Percentiles rank a stretch among this genome's conserved stretches.
Evolutionary conservation across 2,113 vertebrate species (phyloP).

Genomic region (Urocolius indicus): DNA sequence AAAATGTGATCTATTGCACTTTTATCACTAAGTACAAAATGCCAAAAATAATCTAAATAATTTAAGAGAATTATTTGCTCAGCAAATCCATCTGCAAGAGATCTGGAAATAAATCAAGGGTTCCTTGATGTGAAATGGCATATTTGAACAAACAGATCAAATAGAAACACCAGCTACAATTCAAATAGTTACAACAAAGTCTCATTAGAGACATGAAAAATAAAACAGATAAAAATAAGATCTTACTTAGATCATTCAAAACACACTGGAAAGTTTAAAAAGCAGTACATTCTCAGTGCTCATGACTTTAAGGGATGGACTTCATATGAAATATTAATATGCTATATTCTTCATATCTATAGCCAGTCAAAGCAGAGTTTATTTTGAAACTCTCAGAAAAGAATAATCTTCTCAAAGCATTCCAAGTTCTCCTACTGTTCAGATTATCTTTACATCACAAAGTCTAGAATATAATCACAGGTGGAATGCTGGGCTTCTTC

Average conservation of each 20-base stretch:
- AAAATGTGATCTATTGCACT: constrained; percentile 12
- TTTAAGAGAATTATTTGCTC: constrained; percentile 32
- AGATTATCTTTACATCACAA: not conserved
- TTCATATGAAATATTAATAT: not conserved
- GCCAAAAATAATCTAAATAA: not conserved
- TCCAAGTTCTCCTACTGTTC: not conserved
- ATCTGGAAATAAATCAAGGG: constrained; percentile 29
- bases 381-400: too few species aligned
- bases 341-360: not conserved
- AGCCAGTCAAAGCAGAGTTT: not conserved
- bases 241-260: constrained; percentile 19
- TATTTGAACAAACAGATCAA: constrained; percentile 46
- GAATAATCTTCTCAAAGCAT: not conserved
- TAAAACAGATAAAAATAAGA: not conserved
- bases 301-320: not conserved
- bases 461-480: not conserved
- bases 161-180: constrained; percentile 29
- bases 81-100: constrained; percentile 13
- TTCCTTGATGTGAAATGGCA: not conserved
- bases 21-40: not conserved
- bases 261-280: not conserved
- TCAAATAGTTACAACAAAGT: constrained; percentile 8
- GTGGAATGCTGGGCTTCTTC: not conserved
- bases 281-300: not conserved
- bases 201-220: constrained; percentile 32